A percentile compares a stretch with the other conserved stretches of the same genome.
Conservation (phyloP, 1,140 invertebrate genomes). For the Helicoverpa zea region DNA sequence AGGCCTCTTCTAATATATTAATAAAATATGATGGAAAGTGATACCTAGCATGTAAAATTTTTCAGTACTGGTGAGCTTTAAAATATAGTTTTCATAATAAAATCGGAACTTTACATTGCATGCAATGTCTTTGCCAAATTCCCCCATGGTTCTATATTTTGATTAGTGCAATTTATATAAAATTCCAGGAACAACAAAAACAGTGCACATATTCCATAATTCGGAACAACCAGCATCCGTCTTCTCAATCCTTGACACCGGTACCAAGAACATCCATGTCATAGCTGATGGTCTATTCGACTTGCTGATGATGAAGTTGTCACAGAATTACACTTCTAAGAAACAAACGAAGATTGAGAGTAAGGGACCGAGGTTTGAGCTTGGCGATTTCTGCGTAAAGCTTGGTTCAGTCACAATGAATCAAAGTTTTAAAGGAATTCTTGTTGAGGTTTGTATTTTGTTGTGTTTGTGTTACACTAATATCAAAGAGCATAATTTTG, state of each 20-base stretch:
- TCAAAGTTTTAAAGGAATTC: conserved; percentile 97
- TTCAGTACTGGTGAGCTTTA: too few species aligned
- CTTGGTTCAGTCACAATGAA: conserved; percentile 97
- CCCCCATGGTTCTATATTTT: too few species aligned
- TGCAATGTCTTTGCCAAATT: too few species aligned
- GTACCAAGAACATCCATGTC: conserved; percentile 93
- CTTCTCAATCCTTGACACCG: conserved; percentile 96
- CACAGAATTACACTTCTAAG: conserved; percentile 95
- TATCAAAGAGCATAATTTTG: too few species aligned
- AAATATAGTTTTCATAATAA: too few species aligned
- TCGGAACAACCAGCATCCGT: conserved; percentile 98
- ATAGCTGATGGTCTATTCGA: conserved; percentile 97
- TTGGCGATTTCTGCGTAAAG: conserved; percentile 98
- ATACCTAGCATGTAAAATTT: too few species aligned
- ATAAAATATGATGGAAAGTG: too few species aligned
- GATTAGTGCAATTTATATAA: background rate
- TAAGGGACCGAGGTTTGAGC: conserved; percentile 96
- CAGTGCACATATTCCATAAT: conserved; percentile 97
- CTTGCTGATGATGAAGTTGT: conserved; percentile 95
- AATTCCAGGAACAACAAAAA: conserved; percentile 88
- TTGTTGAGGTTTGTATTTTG: conserved; percentile 93
- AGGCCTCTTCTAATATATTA: too few species aligned
- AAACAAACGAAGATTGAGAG: conserved; percentile 96
- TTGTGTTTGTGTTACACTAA: background rate
- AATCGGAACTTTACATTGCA: too few species aligned